These are phyloP conservation scores for Vesta saturnalis DNA, from an alignment of 2,888 invertebrate species.

Conservation along the genomic window DNA sequence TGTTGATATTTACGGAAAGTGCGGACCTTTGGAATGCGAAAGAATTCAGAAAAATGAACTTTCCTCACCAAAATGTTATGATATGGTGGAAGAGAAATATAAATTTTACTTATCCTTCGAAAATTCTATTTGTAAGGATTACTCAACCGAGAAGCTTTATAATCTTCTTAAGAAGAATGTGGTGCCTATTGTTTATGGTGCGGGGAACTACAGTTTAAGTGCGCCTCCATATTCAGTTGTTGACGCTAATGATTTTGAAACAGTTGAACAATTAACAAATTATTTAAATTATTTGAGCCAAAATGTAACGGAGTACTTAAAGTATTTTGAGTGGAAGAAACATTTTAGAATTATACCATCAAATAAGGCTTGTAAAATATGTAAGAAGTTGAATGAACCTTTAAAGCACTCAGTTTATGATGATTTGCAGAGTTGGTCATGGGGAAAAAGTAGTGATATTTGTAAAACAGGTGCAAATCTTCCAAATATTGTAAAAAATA, in stretches of 20 bases:
- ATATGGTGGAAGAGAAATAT: slow-evolving; percentile 64
- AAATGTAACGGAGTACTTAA: slow-evolving; percentile 65
- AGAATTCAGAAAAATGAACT: background rate
- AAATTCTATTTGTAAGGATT: slow-evolving; percentile 74
- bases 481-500: background rate
- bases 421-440: slow-evolving; percentile 46
- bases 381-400: slow-evolving; percentile 48
- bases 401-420: slow-evolving; percentile 34
- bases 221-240: slow-evolving; percentile 66
- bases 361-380: slow-evolving; percentile 46
- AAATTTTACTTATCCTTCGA: slow-evolving; percentile 79
- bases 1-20: slow-evolving; percentile 72
- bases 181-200: slow-evolving; percentile 74
- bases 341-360: slow-evolving; percentile 41
- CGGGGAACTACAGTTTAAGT: slow-evolving; percentile 67
- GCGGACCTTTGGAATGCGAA: slow-evolving; percentile 63
- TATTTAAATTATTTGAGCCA: slow-evolving; percentile 64
- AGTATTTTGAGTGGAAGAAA: slow-evolving; percentile 69
- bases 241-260: slow-evolving; percentile 67
- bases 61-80: background rate
- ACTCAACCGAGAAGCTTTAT: slow-evolving; percentile 72
- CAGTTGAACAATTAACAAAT: slow-evolving; percentile 63
- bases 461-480: slow-evolving; percentile 5
- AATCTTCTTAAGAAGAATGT: slow-evolving; percentile 67
- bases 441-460: slow-evolving; percentile 17